phyloP scores from a whole-genome alignment of 2,113 vertebrate genomes.

The Otus sunia region DNA sequence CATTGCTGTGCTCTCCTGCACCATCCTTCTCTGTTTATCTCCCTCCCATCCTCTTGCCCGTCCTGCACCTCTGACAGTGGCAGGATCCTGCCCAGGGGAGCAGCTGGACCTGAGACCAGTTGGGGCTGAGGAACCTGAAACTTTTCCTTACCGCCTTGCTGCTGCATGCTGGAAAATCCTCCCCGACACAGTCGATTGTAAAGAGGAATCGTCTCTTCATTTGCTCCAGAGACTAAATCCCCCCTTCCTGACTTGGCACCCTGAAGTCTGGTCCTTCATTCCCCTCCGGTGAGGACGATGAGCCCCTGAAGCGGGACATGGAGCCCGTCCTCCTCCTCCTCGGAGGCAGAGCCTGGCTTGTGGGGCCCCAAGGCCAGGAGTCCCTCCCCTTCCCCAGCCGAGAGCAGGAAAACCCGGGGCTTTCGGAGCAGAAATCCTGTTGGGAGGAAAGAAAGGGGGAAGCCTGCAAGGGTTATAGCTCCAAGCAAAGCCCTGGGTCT shows the following conservation, averaged over 20 bases:
- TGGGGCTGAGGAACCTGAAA: neutral
- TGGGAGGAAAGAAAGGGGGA: neutral
- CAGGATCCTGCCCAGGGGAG: neutral
- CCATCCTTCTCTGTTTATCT: neutral
- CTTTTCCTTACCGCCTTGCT: neutral
- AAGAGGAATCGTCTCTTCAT: neutral
- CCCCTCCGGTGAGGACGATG: fast-evolving
- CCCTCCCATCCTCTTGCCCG: neutral
- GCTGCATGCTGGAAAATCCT: conserved; percentile 25
- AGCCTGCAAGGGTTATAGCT: fast-evolving
- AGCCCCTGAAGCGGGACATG: neutral
- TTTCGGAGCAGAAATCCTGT: neutral
- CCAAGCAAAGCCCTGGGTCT: neutral
- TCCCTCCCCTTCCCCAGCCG: conserved; percentile 37
- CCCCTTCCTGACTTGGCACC: neutral
- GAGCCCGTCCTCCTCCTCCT: neutral
- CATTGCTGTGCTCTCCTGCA: neutral
- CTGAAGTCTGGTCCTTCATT: neutral
- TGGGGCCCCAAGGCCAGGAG: neutral
- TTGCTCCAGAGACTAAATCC: neutral
- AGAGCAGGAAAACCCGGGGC: neutral
- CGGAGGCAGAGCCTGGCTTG: neutral
- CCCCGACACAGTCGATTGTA: fast-evolving
- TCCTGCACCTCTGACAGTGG: neutral
- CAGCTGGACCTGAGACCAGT: neutral